phyloP scores from a whole-genome alignment of 1,140 invertebrate genomes.

The Apis laboriosa region DNA sequence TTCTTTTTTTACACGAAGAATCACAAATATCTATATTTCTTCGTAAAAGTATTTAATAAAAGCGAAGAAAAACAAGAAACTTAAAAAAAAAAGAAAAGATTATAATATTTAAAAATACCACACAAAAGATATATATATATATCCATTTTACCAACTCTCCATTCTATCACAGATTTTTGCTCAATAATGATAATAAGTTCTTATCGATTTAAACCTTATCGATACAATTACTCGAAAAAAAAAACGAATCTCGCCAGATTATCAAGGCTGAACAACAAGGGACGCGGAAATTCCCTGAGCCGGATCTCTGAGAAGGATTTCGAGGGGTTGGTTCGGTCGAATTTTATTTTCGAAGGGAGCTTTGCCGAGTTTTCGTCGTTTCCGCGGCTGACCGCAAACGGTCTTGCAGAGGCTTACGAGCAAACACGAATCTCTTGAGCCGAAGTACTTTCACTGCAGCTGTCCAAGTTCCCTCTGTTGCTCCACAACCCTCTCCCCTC shows the following conservation, averaged over 20 bases:
- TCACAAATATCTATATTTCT: too few relatives aligned
- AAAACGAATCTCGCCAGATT: not conserved
- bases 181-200: too few relatives aligned
- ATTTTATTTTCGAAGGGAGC: constrained; percentile 20
- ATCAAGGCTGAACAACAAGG: not conserved
- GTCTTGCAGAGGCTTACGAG: constrained; percentile 44
- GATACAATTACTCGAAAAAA: not conserved
- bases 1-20: too few relatives aligned
- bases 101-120: too few relatives aligned
- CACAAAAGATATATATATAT: too few relatives aligned
- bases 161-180: too few relatives aligned
- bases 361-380: constrained; percentile 36
- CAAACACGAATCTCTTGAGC: constrained; percentile 44
- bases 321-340: not conserved
- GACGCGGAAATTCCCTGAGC: not conserved
- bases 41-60: too few relatives aligned
- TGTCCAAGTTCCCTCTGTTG: constrained; percentile 42
- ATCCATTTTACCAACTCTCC: too few relatives aligned
- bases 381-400: constrained; percentile 40
- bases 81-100: too few relatives aligned
- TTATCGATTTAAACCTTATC: not conserved
- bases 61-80: too few relatives aligned
- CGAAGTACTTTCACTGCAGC: constrained; percentile 46
- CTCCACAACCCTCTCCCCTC: not conserved
- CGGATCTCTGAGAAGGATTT: not conserved